A percentile compares a stretch with the other conserved stretches of the same genome.
Conservation (phyloP, 2,797 vertebrate species). For the Natrix natrix region DNA sequence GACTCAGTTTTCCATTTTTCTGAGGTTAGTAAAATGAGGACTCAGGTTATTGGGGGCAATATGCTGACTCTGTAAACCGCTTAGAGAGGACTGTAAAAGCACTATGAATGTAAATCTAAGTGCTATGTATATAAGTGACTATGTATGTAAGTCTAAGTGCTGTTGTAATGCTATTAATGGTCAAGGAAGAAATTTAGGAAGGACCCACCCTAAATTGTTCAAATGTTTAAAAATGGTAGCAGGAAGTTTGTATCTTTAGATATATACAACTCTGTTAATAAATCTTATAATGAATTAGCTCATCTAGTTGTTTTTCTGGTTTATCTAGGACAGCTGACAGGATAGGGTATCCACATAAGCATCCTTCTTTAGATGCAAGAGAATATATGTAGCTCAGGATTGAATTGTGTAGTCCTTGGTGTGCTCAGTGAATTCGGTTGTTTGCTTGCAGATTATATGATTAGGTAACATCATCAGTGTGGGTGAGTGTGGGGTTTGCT, state of each 20-base stretch:
- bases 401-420: background rate
- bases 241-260: background rate
- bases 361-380: background rate
- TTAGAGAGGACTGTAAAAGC: too few relatives aligned
- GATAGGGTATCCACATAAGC: background rate
- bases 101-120: too few relatives aligned
- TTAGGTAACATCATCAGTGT: background rate
- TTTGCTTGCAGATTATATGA: background rate
- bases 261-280: background rate
- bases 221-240: too few relatives aligned
- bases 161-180: background rate
- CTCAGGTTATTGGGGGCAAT: background rate
- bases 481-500: background rate
- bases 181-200: background rate
- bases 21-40: background rate
- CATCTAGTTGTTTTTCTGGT: background rate
- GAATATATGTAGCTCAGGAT: background rate
- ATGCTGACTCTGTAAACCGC: background rate
- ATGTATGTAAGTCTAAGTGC: background rate
- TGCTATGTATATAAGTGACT: background rate
- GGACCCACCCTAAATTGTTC: background rate
- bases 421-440: background rate
- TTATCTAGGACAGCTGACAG: background rate
- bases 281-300: background rate
- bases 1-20: background rate